These are phyloP conservation scores for Anastrepha obliqua DNA, from an alignment of 1,140 invertebrate species.

Conservation along the genomic window DNA sequence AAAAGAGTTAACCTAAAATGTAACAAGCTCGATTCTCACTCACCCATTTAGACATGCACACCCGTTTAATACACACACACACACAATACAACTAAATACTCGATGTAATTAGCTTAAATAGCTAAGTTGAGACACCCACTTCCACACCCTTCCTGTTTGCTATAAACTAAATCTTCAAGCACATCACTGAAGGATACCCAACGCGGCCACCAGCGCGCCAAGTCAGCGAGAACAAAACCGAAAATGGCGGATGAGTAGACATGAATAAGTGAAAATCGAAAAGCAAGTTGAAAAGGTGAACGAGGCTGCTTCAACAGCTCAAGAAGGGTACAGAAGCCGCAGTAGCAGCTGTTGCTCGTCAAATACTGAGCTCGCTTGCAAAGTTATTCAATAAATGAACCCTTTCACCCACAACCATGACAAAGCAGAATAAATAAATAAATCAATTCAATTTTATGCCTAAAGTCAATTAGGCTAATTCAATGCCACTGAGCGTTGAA, in stretches of 20 bases:
- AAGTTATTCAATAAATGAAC: background rate
- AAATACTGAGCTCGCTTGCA: background rate
- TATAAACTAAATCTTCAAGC: background rate
- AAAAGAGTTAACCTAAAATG: no score
- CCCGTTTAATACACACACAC: background rate
- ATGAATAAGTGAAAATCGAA: background rate
- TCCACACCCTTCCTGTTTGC: background rate
- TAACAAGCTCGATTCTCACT: background rate
- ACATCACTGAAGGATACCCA: background rate
- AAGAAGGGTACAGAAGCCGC: background rate
- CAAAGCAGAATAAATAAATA: constrained; percentile 20
- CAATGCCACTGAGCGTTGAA: background rate
- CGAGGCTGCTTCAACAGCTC: background rate
- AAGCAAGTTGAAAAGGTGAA: background rate
- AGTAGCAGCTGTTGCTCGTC: background rate
- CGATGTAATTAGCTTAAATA: background rate
- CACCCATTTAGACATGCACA: background rate
- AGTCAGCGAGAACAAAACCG: background rate
- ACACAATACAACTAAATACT: background rate
- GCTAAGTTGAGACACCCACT: background rate
- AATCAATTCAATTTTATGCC: constrained; percentile 48
- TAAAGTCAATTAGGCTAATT: constrained; percentile 53
- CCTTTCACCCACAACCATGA: constrained; percentile 12
- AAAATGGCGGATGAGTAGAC: background rate
- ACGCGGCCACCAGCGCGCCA: background rate